A percentile compares a stretch with the other conserved stretches of the same genome.
Evolutionary conservation across 2,888 invertebrate species (phyloP).

Genomic region (Tetrapedia diversipes): DNA sequence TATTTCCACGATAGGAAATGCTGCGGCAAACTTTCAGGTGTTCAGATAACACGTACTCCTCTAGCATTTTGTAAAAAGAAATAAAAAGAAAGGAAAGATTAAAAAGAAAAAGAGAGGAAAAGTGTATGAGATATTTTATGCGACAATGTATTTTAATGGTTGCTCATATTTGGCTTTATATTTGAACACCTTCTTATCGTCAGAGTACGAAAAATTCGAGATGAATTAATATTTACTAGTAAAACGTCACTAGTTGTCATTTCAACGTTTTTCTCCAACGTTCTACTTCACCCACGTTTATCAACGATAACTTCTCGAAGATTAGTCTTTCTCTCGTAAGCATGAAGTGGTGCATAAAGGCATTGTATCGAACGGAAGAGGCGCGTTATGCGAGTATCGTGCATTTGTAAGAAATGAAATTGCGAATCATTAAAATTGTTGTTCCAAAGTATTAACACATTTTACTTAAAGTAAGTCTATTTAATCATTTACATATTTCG

Average conservation of each 20-base stretch:
- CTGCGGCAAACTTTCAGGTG: background rate
- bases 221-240: background rate
- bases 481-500: background rate
- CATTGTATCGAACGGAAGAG: background rate
- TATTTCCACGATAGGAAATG: background rate
- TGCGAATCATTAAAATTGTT: too few species aligned
- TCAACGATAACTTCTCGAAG: background rate
- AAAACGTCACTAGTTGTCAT: background rate
- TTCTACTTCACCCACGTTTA: background rate
- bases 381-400: too few species aligned
- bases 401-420: too few species aligned
- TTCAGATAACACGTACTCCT: background rate
- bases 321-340: background rate
- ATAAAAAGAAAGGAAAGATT: too few species aligned
- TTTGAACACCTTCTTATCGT: slow-evolving; percentile 18
- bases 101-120: background rate
- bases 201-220: background rate
- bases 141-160: background rate
- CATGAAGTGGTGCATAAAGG: background rate
- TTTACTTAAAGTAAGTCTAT: background rate
- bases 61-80: background rate
- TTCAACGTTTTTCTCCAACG: background rate
- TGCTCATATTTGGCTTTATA: slow-evolving; percentile 4
- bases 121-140: background rate
- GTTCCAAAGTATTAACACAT: too few species aligned